These are phyloP conservation scores for Zapus hudsonius DNA, from an alignment of 2,113 vertebrate species.

Conservation along the genomic window DNA sequence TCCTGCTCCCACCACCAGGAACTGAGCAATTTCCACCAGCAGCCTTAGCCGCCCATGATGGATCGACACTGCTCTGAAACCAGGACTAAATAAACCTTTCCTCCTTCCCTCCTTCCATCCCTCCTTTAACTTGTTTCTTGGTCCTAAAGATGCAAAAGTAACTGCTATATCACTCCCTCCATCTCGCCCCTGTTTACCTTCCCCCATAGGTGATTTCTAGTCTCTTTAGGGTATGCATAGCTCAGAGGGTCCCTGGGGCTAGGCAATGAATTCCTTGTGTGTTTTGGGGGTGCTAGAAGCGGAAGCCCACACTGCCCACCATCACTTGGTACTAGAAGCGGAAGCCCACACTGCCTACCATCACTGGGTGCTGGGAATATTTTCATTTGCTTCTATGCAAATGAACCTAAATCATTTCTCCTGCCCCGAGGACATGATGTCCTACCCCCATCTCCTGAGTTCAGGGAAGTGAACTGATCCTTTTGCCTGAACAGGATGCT, in stretches of 20 bases:
- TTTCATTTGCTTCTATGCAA: background rate
- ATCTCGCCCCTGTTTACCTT: too few relatives aligned
- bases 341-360: background rate
- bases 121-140: too few relatives aligned
- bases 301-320: background rate
- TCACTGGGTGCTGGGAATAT: background rate
- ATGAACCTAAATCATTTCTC: background rate
- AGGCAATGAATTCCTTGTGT: background rate
- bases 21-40: background rate
- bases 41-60: background rate
- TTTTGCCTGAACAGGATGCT: background rate
- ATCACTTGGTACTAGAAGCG: background rate
- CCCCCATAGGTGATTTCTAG: background rate
- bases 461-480: background rate
- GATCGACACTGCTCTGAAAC: background rate
- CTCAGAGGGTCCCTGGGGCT: background rate
- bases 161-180: background rate
- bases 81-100: background rate
- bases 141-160: background rate
- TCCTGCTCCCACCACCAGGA: background rate
- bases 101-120: too few relatives aligned
- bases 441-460: background rate
- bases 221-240: background rate
- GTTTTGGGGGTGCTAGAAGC: background rate
- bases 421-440: background rate